These are phyloP conservation scores for Brachypalpus laphriformis DNA, from an alignment of 2,888 invertebrate species.

Conservation along the genomic window DNA sequence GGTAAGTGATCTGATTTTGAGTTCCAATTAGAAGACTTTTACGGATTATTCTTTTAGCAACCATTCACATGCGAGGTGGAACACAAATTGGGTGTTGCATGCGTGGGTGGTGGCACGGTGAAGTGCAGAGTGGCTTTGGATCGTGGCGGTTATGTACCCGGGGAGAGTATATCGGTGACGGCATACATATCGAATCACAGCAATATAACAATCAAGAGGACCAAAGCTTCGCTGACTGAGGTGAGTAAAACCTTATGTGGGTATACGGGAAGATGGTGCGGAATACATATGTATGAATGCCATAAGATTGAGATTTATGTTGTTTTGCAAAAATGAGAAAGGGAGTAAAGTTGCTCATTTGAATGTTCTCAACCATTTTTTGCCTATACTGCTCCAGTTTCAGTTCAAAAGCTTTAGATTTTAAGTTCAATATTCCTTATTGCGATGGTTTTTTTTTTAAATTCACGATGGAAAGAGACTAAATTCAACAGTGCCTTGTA, in stretches of 20 bases:
- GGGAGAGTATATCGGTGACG: constrained; percentile 94
- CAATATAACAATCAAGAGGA: constrained; percentile 92
- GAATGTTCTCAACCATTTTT: too few relatives aligned
- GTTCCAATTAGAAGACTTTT: constrained; percentile 18
- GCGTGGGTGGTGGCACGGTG: constrained; percentile 94
- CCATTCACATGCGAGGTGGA: constrained; percentile 95
- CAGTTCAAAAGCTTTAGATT: too few relatives aligned
- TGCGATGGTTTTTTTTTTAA: too few relatives aligned
- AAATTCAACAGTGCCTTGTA: too few relatives aligned
- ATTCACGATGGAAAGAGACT: too few relatives aligned
- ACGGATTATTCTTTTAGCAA: constrained; percentile 85
- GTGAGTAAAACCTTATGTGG: constrained; percentile 71
- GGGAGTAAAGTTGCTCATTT: too few relatives aligned
- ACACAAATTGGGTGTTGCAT: constrained; percentile 94
- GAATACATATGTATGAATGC: too few relatives aligned
- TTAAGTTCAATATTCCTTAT: too few relatives aligned
- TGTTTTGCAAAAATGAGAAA: too few relatives aligned
- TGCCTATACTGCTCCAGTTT: too few relatives aligned
- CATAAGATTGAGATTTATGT: too few relatives aligned
- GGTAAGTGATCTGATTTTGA: constrained; percentile 85
- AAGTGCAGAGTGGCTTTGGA: constrained; percentile 93
- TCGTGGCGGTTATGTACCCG: constrained; percentile 97
- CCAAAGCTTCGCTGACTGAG: constrained; percentile 92
- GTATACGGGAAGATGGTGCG: too few relatives aligned
- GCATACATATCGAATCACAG: constrained; percentile 94